Base-by-base conservation (phyloP, 2,113 vertebrate genomes). In the Stigmatopora nigra region DNA sequence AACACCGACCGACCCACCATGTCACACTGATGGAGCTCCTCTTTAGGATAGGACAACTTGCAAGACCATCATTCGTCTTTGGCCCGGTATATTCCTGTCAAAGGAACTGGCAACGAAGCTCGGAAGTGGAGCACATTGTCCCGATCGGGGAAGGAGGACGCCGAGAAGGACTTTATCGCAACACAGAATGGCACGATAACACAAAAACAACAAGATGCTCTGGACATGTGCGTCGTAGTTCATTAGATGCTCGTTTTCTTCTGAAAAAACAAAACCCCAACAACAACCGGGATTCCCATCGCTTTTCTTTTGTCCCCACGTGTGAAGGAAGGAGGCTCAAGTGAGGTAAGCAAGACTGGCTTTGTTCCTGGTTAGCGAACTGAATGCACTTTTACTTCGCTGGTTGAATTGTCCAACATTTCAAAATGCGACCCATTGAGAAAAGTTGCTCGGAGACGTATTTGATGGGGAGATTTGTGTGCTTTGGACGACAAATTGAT, bases 271-370 rank as follows among this genome's bases (percentile, higher is more conserved):
- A n/a, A 46, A 45, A 1, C 25, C 25, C 25, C 25, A 31, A 31
- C 25, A 72, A 61, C 71, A 44, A 62, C 41, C 67, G 80, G 84
- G 83, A 81, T 83, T 82, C 86, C 86, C 83, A 85, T 87, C 87
- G 84, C 82, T 79, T 83, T 82, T 84, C 86, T 82, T 87, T 87
- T 88, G 84, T 88, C 74, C 75, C 66, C 86, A 87, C 80, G 84
- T 87, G 83, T 67, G 75, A 65, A 78, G 69, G 75, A 65, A 78
- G 69, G 38, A 22, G 45, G 56, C 61, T 5, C 62, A 36, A 16
- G 12, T 3, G 53, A 82, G 81, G 79, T 81, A 79, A 80, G 5
- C 51, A 10, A n/a, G 10, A 60, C 13, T 52, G 52, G 44, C 61
- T 56, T 49, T 35, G 14, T 59, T 46, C 17, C 0, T 38, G 5